phyloP scores from a whole-genome alignment of 2,888 invertebrate species.

The Acanthopleura granulata region DNA sequence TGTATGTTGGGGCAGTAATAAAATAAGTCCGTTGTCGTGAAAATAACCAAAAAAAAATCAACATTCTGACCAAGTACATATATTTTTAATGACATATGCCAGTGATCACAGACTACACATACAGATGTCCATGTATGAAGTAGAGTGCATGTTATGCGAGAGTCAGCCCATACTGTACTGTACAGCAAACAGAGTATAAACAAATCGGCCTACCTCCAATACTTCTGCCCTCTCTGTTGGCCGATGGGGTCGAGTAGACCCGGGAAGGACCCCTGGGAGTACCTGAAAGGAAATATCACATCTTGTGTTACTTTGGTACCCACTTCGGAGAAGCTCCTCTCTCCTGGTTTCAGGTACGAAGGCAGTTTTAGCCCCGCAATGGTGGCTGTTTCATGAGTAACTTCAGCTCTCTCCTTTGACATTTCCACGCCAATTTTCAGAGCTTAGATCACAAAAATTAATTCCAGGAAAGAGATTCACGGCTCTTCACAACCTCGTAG shows the following conservation, averaged over 20 bases:
- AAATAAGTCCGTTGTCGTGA: no score
- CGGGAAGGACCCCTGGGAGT: conserved; percentile 3
- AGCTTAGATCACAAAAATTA: no score
- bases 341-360: background rate
- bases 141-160: no score
- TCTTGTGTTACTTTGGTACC: background rate
- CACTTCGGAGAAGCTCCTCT: background rate
- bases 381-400: background rate
- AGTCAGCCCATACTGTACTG: no score
- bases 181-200: background rate
- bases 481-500: no score
- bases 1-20: no score
- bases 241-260: background rate
- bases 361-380: background rate
- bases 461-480: no score
- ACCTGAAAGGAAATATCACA: conserved; percentile 16
- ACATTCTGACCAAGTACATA: no score
- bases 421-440: background rate
- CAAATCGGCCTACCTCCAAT: conserved; percentile 8
- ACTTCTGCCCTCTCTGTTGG: conserved; percentile 10
- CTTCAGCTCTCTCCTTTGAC: background rate
- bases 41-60: no score
- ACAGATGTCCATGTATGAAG: no score
- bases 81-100: no score
- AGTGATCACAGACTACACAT: no score